Conservation (phyloP, 2,113 vertebrate genomes). For the Tautogolabrus adspersus region DNA sequence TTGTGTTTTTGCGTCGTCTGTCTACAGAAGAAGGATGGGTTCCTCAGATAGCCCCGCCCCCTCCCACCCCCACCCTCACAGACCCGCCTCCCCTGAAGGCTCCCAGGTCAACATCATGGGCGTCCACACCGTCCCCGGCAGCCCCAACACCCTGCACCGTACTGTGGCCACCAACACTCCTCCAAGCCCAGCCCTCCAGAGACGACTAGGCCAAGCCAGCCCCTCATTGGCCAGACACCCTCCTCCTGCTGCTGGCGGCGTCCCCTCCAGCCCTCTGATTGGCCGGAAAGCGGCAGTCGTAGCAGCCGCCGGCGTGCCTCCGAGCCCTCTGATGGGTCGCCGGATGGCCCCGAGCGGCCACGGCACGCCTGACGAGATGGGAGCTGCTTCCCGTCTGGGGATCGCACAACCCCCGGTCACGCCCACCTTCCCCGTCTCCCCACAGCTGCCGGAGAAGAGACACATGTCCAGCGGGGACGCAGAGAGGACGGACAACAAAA, state of each 20-base stretch:
- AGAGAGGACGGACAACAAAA: conserved; percentile 89
- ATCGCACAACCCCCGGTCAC: conserved; percentile 84
- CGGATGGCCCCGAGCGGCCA: conserved; percentile 78
- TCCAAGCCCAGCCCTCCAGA: conserved; percentile 89
- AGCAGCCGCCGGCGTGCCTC: conserved; percentile 50
- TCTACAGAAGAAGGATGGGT: conserved; percentile 78
- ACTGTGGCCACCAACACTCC: conserved; percentile 97
- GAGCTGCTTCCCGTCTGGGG: conserved; percentile 88
- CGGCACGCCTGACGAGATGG: conserved; percentile 86
- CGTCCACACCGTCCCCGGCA: conserved; percentile 87
- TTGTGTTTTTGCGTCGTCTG: neutral
- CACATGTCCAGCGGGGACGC: conserved; percentile 88
- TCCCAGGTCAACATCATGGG: conserved; percentile 85
- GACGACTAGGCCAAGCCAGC: conserved; percentile 85
- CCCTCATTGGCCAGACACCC: conserved; percentile 68
- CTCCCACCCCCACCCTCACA: conserved; percentile 54
- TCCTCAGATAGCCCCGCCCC: conserved; percentile 74
- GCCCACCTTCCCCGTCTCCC: conserved; percentile 86
- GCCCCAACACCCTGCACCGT: conserved; percentile 93
- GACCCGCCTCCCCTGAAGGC: conserved; percentile 80
- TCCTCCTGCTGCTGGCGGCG: conserved; percentile 27
- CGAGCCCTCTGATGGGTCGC: conserved; percentile 77
- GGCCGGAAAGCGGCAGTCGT: conserved; percentile 61
- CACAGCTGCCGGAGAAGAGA: conserved; percentile 89
- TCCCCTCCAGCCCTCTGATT: conserved; percentile 77